These are phyloP conservation scores for Oreochromis niloticus DNA, from an alignment of 2,113 vertebrate species.

Conservation along the genomic window DNA sequence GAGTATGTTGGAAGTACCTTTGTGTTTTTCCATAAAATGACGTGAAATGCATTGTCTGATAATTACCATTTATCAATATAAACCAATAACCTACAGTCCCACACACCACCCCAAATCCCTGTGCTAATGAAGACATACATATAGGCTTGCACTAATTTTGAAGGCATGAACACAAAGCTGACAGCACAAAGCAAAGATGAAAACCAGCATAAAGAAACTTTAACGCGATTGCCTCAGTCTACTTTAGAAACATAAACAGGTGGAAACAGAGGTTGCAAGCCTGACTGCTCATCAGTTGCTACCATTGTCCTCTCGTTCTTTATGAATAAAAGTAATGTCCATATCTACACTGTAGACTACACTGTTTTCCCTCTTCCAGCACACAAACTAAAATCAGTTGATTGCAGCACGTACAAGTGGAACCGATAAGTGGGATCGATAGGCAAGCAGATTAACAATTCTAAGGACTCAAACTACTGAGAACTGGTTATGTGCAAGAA, in stretches of 20 bases:
- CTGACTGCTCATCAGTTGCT: neutral
- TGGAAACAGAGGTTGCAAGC: neutral
- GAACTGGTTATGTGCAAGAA: neutral
- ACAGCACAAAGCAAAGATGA: neutral
- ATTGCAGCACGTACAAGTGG: neutral
- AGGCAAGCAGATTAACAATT: neutral
- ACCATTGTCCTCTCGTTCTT: neutral
- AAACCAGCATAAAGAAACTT: neutral
- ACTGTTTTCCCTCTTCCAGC: neutral
- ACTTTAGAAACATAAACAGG: neutral
- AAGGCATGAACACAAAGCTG: neutral
- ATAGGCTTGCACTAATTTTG: neutral
- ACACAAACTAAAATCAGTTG: neutral
- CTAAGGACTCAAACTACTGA: neutral
- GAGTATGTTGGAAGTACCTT: neutral
- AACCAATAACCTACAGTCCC: neutral
- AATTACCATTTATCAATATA: neutral
- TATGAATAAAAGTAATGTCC: neutral
- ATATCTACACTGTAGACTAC: neutral
- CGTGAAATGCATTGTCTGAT: neutral
- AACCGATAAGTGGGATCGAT: accelerated
- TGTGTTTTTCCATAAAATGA: neutral
- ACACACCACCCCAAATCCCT: neutral
- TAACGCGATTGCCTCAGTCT: neutral
- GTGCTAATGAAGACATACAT: neutral